phyloP scores from a whole-genome alignment of 2,797 vertebrate genomes.

The Bryconaethiops microstoma region DNA sequence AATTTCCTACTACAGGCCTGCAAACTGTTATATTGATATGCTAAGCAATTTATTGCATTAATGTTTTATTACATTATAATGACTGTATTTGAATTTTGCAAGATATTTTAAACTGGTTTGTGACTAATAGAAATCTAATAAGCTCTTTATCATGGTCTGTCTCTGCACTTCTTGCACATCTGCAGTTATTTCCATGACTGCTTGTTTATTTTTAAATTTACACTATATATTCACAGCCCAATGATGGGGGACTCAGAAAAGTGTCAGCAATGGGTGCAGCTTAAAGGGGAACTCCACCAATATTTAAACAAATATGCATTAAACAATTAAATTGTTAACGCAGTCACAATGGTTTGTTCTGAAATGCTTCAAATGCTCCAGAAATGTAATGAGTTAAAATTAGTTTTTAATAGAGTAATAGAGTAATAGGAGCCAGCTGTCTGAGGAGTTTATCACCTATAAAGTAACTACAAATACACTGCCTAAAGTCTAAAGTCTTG shows the following conservation, averaged over 20 bases:
- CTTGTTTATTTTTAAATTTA: neutral
- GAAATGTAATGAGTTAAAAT: neutral
- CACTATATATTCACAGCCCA: neutral
- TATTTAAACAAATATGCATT: neutral
- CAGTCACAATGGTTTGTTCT: neutral
- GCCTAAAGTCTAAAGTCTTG: too few species aligned
- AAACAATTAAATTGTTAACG: neutral
- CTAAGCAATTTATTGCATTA: too few species aligned
- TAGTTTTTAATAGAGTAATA: neutral
- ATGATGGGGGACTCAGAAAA: neutral
- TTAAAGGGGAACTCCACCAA: neutral
- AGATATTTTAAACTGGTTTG: neutral
- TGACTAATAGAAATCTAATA: neutral
- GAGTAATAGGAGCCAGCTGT: neutral
- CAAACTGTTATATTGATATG: neutral
- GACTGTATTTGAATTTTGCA: neutral
- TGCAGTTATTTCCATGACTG: neutral
- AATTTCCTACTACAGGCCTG: constrained; percentile 17
- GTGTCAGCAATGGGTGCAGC: neutral
- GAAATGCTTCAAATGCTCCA: neutral
- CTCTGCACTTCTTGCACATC: neutral
- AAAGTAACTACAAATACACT: neutral
- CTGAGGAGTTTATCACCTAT: neutral
- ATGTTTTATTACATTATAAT: neutral
- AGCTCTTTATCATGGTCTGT: neutral